Base-by-base conservation (phyloP, 1,140 invertebrate species). In the Cydia amplana region DNA sequence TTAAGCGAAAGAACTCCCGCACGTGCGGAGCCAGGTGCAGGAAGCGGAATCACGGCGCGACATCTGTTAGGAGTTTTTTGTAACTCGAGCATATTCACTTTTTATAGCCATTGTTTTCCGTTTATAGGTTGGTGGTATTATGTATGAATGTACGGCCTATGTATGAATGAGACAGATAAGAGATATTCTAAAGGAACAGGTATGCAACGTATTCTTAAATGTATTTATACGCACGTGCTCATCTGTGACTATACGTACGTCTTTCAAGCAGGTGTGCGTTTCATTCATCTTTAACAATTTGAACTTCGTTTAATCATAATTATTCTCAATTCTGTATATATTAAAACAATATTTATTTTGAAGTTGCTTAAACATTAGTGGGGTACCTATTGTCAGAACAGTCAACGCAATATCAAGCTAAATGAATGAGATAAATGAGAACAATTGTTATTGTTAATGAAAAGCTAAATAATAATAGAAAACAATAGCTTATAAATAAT, bases 11-110 rank as follows among this genome's bases (percentile, higher is more conserved):
- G 28, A 67, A 40, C 65, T 16, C 65, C 4, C 28, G 65, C 65
- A 70, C 65, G 65, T 70, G 65, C 65, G 65, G n/a, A 9, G 65
- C 65, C 65, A 70, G 65, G 65, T 70, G 65, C 65, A 70, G 65
- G 65, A 70, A 70, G 65, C 65, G 65, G 65, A 70, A 70, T 70
- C 65, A 40, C 65, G 65, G 65, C 32, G 32, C 65, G 65, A 70
- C 65, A 70, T 70, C 65, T 70, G 65, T 32, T 36, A 32, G 55
- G 16, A 36, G 65, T 70, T 70, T 60, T 70, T 70, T 70, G 36
- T 70, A 40, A 70, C 25, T 70, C 55, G 25, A 70, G 65, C 7
- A 32, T 67, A 32, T 67, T 67, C 25, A 36, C 18, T 18, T 18
- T 70, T 70, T 70, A 10, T 70, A 18, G n/a, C 14, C 16, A 40